Evolutionary conservation across 2,113 vertebrate species (phyloP), one percentile per base, ranked within the genome.

Genomic region (Larimichthys crocea): DNA sequence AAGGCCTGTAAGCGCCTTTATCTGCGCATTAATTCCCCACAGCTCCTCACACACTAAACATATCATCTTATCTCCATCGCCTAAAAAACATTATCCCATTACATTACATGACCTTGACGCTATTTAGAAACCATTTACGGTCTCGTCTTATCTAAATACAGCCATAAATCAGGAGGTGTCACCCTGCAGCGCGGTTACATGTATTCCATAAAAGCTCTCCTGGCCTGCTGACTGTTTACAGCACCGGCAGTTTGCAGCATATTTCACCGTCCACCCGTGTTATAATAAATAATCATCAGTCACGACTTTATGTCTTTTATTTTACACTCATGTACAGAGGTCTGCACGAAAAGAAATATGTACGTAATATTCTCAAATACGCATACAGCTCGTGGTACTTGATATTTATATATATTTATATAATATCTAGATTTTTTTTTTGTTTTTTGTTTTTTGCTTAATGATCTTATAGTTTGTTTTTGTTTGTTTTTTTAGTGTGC

Each of bases 121-220:
- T 95, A 95, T 92, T 88, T 92, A 93, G 95, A 94, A 95, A 96
- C 95, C 95, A 93, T 93, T 93, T 92, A 92, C 93, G 64, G 86
- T 87, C 88, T 92, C 91, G 93, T 94, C 95, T 97, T 98, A 97
- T 97, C 97, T 98, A 97, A 98, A 98, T 97, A 97, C 95, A 95
- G 95, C 88, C 74, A 94, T 97, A 96, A 98, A 97, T 98, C 96
- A 97, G 66, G 71, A 85, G 94, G 84, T 96, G 97, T 96, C 96
- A 95, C 92, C 94, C 95, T 86, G 87, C 94, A 91, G 95, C 94
- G 86, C 93, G 95, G 94, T 94, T 77, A 93, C 96, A 94, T 94
- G 79, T 79, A 95, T 96, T 97, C 96, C 96, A 96, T 96, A 97
- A 97, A 97, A 97, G 95, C 95, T 94, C 95, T 93, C 92, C 94